These are phyloP conservation scores for Cepaea nemoralis DNA, from an alignment of 1,140 invertebrate genomes.

Conservation along the genomic window DNA sequence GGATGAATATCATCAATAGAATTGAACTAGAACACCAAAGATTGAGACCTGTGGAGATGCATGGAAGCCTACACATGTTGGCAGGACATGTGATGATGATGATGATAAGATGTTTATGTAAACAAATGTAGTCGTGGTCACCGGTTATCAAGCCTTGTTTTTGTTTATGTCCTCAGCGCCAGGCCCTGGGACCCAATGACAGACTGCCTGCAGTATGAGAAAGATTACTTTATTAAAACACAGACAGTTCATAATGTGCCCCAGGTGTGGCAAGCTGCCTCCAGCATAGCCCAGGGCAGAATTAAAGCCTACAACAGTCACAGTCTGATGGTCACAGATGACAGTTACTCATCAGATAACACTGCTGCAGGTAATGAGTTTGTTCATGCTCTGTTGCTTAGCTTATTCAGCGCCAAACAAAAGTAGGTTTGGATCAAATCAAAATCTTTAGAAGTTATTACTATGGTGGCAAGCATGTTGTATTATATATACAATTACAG, in stretches of 20 bases:
- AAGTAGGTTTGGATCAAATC: too few species aligned
- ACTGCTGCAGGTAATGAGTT: conserved; percentile 47
- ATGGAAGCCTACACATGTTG: too few species aligned
- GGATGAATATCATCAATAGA: too few species aligned
- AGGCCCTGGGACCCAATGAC: conserved; percentile 87
- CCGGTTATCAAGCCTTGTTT: not conserved
- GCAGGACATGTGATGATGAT: too few species aligned
- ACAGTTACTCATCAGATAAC: conserved; percentile 64
- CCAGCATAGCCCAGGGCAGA: conserved; percentile 57
- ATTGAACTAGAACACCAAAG: too few species aligned
- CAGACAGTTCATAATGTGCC: conserved; percentile 82
- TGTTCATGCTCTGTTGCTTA: not conserved
- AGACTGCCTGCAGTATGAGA: conserved; percentile 86
- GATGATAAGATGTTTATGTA: too few species aligned
- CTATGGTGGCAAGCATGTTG: too few species aligned
- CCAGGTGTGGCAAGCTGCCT: conserved; percentile 72
- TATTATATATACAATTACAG: too few species aligned
- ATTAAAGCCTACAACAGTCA: conserved; percentile 37
- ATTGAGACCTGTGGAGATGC: too few species aligned
- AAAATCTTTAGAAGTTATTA: too few species aligned
- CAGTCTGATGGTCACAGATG: conserved; percentile 45
- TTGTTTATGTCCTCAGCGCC: conserved; percentile 55
- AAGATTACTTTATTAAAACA: conserved; percentile 80
- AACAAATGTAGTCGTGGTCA: too few species aligned
- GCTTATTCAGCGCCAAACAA: conserved; percentile 42